Evolutionary conservation across 2,113 vertebrate species (phyloP).

Genomic region (Murina feae): DNA sequence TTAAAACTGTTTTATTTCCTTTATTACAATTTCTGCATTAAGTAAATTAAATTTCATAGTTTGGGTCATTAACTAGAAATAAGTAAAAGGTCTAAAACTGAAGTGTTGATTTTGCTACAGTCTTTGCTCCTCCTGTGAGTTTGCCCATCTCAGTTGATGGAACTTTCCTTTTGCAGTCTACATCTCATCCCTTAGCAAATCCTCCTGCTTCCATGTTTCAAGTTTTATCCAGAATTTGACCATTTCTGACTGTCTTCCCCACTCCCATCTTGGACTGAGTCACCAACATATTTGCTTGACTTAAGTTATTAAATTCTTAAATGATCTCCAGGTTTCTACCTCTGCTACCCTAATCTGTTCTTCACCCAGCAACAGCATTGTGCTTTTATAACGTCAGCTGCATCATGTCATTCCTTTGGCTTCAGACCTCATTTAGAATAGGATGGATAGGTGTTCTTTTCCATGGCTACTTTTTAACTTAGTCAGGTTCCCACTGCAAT

Average conservation of each 20-base stretch:
- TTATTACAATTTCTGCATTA: neutral
- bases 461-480: neutral
- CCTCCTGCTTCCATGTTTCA: neutral
- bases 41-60: neutral
- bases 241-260: neutral
- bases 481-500: neutral
- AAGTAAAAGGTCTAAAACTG: neutral
- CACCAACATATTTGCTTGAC: neutral
- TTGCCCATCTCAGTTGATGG: neutral
- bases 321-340: neutral
- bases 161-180: neutral
- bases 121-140: neutral
- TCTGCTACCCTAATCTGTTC: neutral
- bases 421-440: neutral
- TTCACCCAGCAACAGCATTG: neutral
- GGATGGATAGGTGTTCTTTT: neutral
- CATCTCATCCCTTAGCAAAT: neutral
- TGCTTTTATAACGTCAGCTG: neutral
- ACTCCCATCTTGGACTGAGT: too few relatives aligned
- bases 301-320: neutral
- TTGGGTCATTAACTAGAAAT: neutral
- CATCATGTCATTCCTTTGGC: neutral
- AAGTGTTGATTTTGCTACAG: neutral
- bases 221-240: neutral
- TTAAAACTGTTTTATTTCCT: neutral